Evolutionary conservation across 2,113 vertebrate species (phyloP), one percentile per base, ranked within the genome.

Genomic region (Menidia beryllina): DNA sequence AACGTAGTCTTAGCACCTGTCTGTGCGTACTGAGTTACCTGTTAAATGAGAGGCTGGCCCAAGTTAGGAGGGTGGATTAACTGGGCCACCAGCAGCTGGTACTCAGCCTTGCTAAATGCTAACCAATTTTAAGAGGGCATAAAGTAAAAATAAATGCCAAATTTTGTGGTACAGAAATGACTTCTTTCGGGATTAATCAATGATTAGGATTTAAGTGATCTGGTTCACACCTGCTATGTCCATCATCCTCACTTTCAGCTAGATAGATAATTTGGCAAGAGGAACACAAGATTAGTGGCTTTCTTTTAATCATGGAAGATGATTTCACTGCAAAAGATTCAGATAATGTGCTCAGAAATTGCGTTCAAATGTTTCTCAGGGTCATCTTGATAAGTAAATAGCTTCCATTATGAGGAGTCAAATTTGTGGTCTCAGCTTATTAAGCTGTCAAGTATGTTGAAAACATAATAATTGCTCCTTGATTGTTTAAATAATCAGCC

Each of bases 381-480:
- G 21, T 26, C 27, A 59, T 26, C 34, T 53, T n/a, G 27, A n/a
- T 70, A 25, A 21, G 20, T 49, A 50, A 54, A 53, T 38, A 64
- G 55, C 21, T 13, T 53, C 38, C 17, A 4, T 53, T 53, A 25
- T 6, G 9, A 41, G 4, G 43, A 11, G 47, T 36, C 47, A 39
- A 2, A 62, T 24, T 2, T 47, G 20, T 68, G 51, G 57, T 64
- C 69, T 48, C 38, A 55, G 34, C 21, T 54, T 7, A 11, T 54
- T 45, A n/a, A 50, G 55, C 3, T 7, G 30, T 17, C 23, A 0
- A 14, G 21, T 21, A 13, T 38, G 11, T 27, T 15, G 17, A 25
- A 57, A 55, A 69, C 7, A 64, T 23, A 25, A 61, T 56, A 24
- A 72, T 4, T 19, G 15, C 0, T 4, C 17, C 43, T 69, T 69